Base-by-base conservation (phyloP, 1,140 invertebrate species). In the Drosophila burlai region DNA sequence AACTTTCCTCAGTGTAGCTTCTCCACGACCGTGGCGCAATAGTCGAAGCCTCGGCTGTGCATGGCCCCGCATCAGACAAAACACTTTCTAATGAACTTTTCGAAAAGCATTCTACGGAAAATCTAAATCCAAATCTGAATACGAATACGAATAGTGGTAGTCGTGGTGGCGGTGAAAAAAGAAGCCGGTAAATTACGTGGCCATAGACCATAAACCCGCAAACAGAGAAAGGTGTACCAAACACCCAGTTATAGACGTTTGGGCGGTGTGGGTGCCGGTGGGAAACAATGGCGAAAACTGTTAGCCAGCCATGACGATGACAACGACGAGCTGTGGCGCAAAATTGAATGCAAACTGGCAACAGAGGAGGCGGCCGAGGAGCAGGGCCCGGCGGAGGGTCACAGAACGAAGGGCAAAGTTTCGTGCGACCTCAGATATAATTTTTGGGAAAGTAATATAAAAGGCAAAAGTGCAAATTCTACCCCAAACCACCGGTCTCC, bases 61-160 rank as follows among this genome's bases (percentile, higher is more conserved):
- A 89, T 18, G 40, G 65, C 65, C 73, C 52, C 84, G 80, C 82
- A 87, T 83, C 84, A 65, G 58, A 65, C 69, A 71, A 77, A 78
- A 84, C 84, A 87, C 84, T 87, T 87, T 87, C 84, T 90, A 87
- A 87, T 89, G 77, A 89, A 87, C 85, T 90, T 87, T 84, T 75
- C 68, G 60, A 81, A 83, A 89, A 77, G 31, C 62, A 78, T 89
- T 89, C 85, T 89, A 50, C 61, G 52, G 65, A 65, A 77, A 77
- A 87, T 81, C 76, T 74, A 59, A 85, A 82, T 79, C 76, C 71
- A 74, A 81, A 84, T 79, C 76, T 76, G 76, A 81, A 85, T 84
- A 74, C 36, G 69, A 58, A 58, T 69, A 16, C 76, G 79, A 83
- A 57, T 46, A 31, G 24, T 54, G 34, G 8, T 21, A 13, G 10